These are phyloP conservation scores for Microcebus tavaratra DNA, from an alignment of 2,113 vertebrate species.

Conservation along the genomic window DNA sequence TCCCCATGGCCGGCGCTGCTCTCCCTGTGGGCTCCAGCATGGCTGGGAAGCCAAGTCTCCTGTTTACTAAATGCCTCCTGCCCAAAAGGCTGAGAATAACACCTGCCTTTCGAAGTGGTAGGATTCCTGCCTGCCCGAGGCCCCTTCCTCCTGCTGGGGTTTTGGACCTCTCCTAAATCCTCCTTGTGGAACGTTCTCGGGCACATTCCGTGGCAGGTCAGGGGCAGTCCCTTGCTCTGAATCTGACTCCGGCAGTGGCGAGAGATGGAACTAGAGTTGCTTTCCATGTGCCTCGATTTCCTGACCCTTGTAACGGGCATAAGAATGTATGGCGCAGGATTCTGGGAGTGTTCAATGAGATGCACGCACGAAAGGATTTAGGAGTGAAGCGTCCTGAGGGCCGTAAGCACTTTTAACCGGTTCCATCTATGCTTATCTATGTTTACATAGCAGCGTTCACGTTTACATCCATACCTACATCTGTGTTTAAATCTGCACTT, in stretches of 20 bases:
- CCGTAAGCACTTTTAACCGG: background rate
- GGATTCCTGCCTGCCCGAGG: background rate
- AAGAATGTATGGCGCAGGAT: fast-evolving
- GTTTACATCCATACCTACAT: background rate
- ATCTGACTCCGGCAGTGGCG: background rate
- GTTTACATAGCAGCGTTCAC: no score
- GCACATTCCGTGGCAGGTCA: background rate
- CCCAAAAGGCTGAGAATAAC: background rate
- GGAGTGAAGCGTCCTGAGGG: background rate
- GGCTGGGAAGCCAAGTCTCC: background rate
- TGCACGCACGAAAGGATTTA: fast-evolving
- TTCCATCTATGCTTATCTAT: background rate
- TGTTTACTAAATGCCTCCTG: background rate
- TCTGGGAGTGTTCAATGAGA: background rate
- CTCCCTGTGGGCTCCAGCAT: fast-evolving
- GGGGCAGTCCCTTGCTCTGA: background rate
- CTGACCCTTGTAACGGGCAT: background rate
- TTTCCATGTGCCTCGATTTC: background rate
- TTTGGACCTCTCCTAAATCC: background rate
- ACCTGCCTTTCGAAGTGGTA: background rate
- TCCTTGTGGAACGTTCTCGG: background rate
- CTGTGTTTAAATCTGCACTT: background rate
- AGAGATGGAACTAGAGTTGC: background rate
- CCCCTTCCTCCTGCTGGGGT: background rate
- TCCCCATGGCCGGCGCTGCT: background rate